Conservation (phyloP, 64 coral and sea anemone species). For the Orbicella faveolata region DNA sequence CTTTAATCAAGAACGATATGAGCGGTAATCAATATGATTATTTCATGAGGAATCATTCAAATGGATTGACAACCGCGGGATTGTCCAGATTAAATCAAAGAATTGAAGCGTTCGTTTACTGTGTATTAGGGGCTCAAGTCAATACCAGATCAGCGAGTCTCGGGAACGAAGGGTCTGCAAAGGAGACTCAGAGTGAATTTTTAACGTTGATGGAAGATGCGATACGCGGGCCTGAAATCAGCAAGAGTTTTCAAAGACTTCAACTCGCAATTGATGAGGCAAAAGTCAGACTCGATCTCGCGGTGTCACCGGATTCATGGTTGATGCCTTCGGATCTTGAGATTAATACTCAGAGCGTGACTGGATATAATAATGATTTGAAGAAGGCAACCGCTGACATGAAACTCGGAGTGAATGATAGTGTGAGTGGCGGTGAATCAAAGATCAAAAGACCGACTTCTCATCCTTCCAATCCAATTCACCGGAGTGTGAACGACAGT, state of each 20-base stretch:
- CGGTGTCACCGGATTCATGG: not conserved
- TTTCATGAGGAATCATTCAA: not conserved
- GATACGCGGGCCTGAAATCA: not conserved
- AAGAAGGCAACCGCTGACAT: conserved; percentile 14
- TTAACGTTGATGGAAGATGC: conserved; percentile 10
- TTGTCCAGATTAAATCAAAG: conserved; percentile 3
- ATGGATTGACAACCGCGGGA: not conserved
- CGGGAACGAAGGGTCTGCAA: not conserved
- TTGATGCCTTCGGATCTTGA: not conserved
- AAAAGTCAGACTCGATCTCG: conserved; percentile 21
- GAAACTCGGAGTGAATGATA: conserved; percentile 35
- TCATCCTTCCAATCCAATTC: too few relatives aligned
- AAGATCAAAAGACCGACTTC: too few relatives aligned
- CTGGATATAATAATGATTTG: conserved; percentile 22
- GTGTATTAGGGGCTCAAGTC: conserved; percentile 7
- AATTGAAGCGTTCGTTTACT: conserved; percentile 13
- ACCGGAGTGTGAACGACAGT: too few relatives aligned
- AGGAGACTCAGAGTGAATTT: conserved; percentile 22
- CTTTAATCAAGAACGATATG: not conserved
- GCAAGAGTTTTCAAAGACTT: not conserved
- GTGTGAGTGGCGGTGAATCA: not conserved
- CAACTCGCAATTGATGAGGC: not conserved
- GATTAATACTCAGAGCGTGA: too few relatives aligned
- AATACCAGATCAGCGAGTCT: not conserved
- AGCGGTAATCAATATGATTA: not conserved